Base-by-base conservation (phyloP, 2,113 vertebrate genomes). In the Cyphomyrus discorhynchus region DNA sequence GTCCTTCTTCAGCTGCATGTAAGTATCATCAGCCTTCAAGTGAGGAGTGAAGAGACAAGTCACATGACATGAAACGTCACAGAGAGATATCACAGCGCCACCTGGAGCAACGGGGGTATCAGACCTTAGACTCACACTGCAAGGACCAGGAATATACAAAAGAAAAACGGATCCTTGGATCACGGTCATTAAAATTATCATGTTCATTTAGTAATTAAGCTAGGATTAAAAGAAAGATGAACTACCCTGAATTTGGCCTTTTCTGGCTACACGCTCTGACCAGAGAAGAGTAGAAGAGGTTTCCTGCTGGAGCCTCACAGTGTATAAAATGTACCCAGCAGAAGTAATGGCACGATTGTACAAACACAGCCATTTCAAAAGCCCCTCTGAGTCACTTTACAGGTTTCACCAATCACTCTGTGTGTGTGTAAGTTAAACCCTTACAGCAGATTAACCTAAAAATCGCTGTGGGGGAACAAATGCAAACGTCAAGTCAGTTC, bases 1-100 rank as follows among this genome's bases (percentile, higher is more conserved):
- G 92, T 99, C 97, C 94, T 98, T 98, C 96, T 99, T 99, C 95
- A 99, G 94, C 93, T 98, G 98, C 91, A 97, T 95, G 0, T 99
- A 99, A 86, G 98, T 98, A 90, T 99, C 98, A 90, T 99, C 98
- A 13, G 95, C 96, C 98, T 99, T 92, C 49, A 95, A 83, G 88
- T 83, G 94, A 89, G 89, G 90, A 93, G 39, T 85, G n/a, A 88
- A 42, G 19, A 85, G 53, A 86, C 66, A 92, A 83, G 39, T 84
- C 80, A 85, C 5, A 27, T 56, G 35, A 56, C 46, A 89, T 15
- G 46, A 80, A 52, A 70, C 1, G 45, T 70, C 31, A 35, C 2
- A 89, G 47, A 31, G 66, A 50, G 66, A 46, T 8, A 39, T 27
- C n/a, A 80, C 19, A 80, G 45, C 27, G 17, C 47, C 74, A 50